Percentiles rank a stretch among this genome's conserved stretches.
Conservation (phyloP, 1,140 invertebrate genomes). For the Drosophila arizonae region DNA sequence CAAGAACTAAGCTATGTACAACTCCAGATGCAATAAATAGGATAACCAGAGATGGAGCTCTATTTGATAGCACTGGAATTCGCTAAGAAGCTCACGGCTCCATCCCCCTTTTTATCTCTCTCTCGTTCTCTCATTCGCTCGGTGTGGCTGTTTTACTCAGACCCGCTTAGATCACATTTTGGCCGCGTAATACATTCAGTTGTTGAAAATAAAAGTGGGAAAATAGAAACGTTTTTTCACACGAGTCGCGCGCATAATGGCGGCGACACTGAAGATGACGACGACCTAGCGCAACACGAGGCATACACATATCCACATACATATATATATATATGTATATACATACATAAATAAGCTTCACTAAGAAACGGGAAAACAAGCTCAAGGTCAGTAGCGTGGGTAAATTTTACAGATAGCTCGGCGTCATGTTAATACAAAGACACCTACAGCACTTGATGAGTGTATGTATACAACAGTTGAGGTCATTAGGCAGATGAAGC, state of each 20-base stretch:
- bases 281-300: constrained; percentile 6
- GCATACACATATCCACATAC: constrained; percentile 20
- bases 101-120: no score
- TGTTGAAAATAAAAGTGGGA: constrained; percentile 74
- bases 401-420: constrained; percentile 29
- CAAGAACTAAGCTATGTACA: no score
- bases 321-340: constrained; percentile 23
- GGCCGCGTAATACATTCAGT: constrained; percentile 54
- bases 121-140: neutral
- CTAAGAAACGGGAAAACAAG: constrained; percentile 66
- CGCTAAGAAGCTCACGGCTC: no score
- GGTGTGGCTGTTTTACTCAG: neutral
- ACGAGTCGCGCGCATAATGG: constrained; percentile 56
- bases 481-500: no score
- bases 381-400: constrained; percentile 79
- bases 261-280: constrained; percentile 31
- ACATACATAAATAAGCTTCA: constrained; percentile 31
- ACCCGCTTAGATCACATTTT: constrained; percentile 28
- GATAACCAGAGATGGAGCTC: no score
- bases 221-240: constrained; percentile 68
- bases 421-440: neutral
- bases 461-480: no score
- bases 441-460: neutral
- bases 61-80: no score
- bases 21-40: no score